A percentile compares a stretch with the other conserved stretches of the same genome.
phyloP scores from a whole-genome alignment of 64 coral and sea anemone species.

The Catalaphyllia jardinei region DNA sequence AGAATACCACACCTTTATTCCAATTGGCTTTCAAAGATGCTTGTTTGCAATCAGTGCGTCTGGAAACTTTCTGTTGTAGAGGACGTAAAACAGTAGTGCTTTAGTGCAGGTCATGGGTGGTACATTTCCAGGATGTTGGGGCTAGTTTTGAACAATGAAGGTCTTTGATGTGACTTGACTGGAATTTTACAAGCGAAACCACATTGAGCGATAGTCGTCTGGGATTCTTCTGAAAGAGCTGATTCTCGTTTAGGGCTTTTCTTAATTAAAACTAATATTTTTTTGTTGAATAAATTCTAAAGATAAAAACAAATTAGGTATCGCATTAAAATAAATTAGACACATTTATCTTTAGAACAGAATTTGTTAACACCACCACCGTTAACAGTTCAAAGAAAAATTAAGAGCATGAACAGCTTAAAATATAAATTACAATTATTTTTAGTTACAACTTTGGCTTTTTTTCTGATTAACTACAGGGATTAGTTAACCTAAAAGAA shows the following conservation, averaged over 20 bases:
- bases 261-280: not conserved
- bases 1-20: not conserved
- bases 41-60: not conserved
- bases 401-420: too few relatives aligned
- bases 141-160: not conserved
- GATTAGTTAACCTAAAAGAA: too few relatives aligned
- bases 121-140: not conserved
- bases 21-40: not conserved
- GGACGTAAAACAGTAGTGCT: not conserved
- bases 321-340: not conserved
- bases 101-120: not conserved
- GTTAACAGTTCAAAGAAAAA: too few relatives aligned
- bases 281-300: not conserved
- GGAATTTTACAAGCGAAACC: not conserved
- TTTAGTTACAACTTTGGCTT: too few relatives aligned
- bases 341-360: too few relatives aligned
- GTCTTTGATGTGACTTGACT: not conserved
- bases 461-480: too few relatives aligned
- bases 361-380: too few relatives aligned
- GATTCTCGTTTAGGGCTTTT: not conserved
- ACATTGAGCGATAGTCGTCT: not conserved
- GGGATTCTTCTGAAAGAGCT: not conserved
- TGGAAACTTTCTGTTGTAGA: not conserved
- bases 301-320: too few relatives aligned
- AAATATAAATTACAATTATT: too few relatives aligned